Conservation (phyloP, 2,113 vertebrate species). For the Eublepharis macularius region DNA sequence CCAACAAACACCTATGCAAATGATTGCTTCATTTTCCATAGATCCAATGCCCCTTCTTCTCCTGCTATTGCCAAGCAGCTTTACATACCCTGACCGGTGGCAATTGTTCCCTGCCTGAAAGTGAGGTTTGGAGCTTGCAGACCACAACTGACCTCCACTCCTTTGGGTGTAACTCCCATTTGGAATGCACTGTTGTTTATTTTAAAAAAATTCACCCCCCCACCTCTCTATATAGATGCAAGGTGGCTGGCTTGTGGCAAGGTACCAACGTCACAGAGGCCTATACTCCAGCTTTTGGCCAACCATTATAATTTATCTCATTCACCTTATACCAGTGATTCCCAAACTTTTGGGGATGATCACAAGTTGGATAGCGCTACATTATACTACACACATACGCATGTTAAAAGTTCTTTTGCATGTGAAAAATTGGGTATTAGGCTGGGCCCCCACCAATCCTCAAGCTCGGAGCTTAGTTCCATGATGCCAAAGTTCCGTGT, state of each 20-base stretch:
- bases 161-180: too few relatives aligned
- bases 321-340: too few relatives aligned
- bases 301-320: not conserved
- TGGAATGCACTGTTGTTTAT: too few relatives aligned
- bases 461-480: not conserved
- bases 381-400: too few relatives aligned
- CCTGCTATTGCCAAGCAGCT: not conserved
- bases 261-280: not conserved
- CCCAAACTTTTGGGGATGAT: too few relatives aligned
- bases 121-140: not conserved
- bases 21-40: not conserved
- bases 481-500: not conserved
- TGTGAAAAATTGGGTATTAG: too few relatives aligned
- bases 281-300: not conserved
- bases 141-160: too few relatives aligned
- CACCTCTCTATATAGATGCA: too few relatives aligned
- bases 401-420: not conserved
- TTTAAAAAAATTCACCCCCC: too few relatives aligned
- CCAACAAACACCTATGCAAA: not conserved
- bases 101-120: not conserved
- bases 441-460: not conserved
- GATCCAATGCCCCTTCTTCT: not conserved
- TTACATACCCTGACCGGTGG: not conserved
- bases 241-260: too few relatives aligned
- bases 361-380: too few relatives aligned